Base-by-base conservation (phyloP, 2,113 vertebrate genomes). In the Chauna torquata region DNA sequence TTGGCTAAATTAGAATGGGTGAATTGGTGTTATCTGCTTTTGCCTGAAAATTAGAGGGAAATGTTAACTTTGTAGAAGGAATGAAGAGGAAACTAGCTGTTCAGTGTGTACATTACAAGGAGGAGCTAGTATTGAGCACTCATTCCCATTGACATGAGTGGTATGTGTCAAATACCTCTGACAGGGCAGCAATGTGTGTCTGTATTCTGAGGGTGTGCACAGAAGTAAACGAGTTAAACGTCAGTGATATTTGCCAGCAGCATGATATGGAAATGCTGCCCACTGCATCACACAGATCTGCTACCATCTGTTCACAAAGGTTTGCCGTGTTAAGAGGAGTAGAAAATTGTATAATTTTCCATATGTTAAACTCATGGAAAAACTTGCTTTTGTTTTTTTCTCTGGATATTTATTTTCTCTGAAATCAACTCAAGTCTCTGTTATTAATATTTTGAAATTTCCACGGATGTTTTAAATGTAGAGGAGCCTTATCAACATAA, bases 291-390 rank as follows among this genome's bases (percentile, higher is more conserved):
- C 80, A 58, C 74, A 58, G 45, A 94, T 82, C 66, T 92, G 54
- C 78, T 81, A 2, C 96, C 96, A 96, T 97, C 97, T 97, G 97
- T 93, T 97, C 82, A 47, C 57, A 79, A 74, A 85, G 66, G 55
- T 36, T 93, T 90, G 88, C 69, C 86, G 52, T 49, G 22, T 25
- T 76, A 49, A 65, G 86, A 79, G 54, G 49, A 76, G 30, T 72
- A 90, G 47, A 89, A 91, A 85, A 82, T 58, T 16, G 24, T 58
- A 72, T 87, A 10, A 47, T 74, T 90, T 84, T 70, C 34, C n/a
- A 40, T 82, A 45, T 74, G 58, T 72, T 87, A 72, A 64, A 86
- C n/a, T 80, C 68, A 49, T 83, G 77, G 65, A 17, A 84, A 71
- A 87, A 32, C 14, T 82, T 71, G 27, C 3, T 34, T 86, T 62